Percentiles rank a stretch among this genome's conserved stretches.
Evolutionary conservation across 1,140 invertebrate genomes (phyloP).

Genomic region (Drosophila fuyamai): DNA sequence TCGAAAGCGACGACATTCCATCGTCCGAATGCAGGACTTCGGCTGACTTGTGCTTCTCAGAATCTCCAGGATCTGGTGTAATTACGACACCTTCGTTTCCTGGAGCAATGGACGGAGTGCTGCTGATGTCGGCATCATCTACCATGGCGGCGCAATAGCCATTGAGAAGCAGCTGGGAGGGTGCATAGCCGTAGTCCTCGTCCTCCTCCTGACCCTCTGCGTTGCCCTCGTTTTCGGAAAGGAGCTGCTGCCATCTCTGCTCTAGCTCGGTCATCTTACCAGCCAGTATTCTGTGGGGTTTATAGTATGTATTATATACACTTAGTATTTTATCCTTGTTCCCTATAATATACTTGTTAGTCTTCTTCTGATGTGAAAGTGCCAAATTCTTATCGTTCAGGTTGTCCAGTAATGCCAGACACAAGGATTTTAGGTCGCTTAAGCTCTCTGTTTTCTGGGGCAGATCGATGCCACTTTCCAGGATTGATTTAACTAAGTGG

Average conservation of each 20-base stretch:
- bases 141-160: conserved; percentile 86
- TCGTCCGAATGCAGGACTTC: conserved; percentile 65
- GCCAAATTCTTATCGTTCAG: conserved; percentile 94
- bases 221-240: conserved; percentile 57
- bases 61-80: conserved; percentile 60
- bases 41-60: conserved; percentile 17
- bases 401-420: conserved; percentile 91
- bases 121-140: conserved; percentile 72
- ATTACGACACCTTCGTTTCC: conserved; percentile 47
- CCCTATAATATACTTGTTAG: conserved; percentile 87
- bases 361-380: conserved; percentile 92
- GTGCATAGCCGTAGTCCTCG: conserved; percentile 84
- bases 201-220: conserved; percentile 33
- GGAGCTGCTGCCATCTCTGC: conserved; percentile 83
- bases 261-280: conserved; percentile 87
- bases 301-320: not conserved
- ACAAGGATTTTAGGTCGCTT: conserved; percentile 90
- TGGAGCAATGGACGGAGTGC: conserved; percentile 17
- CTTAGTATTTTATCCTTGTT: not conserved
- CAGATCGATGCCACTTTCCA: conserved; percentile 87
- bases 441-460: conserved; percentile 90
- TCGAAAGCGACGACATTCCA: conserved; percentile 77
- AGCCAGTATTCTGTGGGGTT: conserved; percentile 86
- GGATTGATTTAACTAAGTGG: conserved; percentile 87
- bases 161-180: conserved; percentile 86